Conservation (phyloP, 2,888 invertebrate species). For the Oxystoma pomonae region DNA sequence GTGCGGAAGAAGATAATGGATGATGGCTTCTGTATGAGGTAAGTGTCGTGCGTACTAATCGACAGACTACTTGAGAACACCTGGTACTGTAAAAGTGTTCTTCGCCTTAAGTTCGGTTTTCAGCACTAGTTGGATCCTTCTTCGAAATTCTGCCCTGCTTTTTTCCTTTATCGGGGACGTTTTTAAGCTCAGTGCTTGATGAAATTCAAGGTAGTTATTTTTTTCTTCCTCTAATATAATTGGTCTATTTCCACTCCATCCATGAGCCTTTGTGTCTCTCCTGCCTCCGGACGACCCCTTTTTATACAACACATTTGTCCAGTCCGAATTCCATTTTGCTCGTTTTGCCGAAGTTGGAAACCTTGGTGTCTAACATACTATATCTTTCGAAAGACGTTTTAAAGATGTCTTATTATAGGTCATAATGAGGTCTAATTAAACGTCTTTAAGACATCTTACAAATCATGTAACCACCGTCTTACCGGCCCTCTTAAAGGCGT, state of each 20-base stretch:
- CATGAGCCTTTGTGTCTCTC: not conserved
- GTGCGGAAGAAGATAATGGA: too few relatives aligned
- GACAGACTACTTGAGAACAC: not conserved
- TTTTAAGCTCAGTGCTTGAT: not conserved
- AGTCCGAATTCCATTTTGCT: not conserved
- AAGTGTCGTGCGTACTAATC: not conserved
- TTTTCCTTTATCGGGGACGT: not conserved
- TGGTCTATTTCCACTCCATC: not conserved
- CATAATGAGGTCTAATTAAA: too few relatives aligned
- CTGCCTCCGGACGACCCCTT: not conserved
- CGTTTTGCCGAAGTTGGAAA: not conserved
- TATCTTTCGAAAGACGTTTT: too few relatives aligned
- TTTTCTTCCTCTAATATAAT: not conserved
- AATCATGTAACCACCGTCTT: too few relatives aligned
- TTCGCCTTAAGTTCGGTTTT: not conserved
- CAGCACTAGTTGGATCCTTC: not conserved
- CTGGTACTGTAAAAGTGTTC: not conserved
- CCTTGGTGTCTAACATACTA: too few relatives aligned
- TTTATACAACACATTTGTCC: not conserved
- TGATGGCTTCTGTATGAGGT: constrained; percentile 1
- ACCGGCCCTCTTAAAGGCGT: too few relatives aligned
- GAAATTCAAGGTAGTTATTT: not conserved
- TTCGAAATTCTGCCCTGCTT: not conserved
- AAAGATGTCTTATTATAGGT: too few relatives aligned
- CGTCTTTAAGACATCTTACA: too few relatives aligned